Percentiles rank a stretch among this genome's conserved stretches.
Conservation (phyloP, 1,140 invertebrate species). For the Branchinecta lynchi region DNA sequence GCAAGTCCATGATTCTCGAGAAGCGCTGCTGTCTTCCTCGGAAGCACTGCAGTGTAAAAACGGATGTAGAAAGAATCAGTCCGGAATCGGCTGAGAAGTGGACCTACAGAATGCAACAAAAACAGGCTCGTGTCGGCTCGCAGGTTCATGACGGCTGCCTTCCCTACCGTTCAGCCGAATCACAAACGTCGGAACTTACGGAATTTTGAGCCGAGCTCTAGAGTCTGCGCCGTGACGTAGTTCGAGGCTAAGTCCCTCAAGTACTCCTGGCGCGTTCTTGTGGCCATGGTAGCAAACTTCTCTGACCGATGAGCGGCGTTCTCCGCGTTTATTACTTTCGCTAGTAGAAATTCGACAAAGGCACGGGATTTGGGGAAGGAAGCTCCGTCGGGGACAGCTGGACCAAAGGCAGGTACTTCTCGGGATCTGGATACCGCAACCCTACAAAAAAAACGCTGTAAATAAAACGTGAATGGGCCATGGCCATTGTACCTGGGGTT, state of each 20-base stretch:
- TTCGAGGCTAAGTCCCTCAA: conserved; percentile 79
- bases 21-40: no score
- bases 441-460: conserved; percentile 33
- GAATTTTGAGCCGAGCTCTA: conserved; percentile 76
- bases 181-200: conserved; percentile 42
- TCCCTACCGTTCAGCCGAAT: no score
- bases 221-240: conserved; percentile 57
- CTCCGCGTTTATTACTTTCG: conserved; percentile 95
- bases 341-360: conserved; percentile 82
- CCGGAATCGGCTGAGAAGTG: no score
- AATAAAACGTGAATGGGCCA: conserved; percentile 12
- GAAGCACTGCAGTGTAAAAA: no score
- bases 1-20: no score
- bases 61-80: no score
- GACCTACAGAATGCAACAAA: no score
- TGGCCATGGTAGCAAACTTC: conserved; percentile 95
- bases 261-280: conserved; percentile 86
- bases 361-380: conserved; percentile 71
- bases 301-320: conserved; percentile 89
- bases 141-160: no score
- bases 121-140: no score
- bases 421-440: conserved; percentile 84
- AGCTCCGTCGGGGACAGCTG: conserved; percentile 67
- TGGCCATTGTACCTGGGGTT: no score
- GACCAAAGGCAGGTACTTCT: conserved; percentile 89